Conservation (phyloP, 2,888 invertebrate species). For the Drosophila vallismaia region DNA sequence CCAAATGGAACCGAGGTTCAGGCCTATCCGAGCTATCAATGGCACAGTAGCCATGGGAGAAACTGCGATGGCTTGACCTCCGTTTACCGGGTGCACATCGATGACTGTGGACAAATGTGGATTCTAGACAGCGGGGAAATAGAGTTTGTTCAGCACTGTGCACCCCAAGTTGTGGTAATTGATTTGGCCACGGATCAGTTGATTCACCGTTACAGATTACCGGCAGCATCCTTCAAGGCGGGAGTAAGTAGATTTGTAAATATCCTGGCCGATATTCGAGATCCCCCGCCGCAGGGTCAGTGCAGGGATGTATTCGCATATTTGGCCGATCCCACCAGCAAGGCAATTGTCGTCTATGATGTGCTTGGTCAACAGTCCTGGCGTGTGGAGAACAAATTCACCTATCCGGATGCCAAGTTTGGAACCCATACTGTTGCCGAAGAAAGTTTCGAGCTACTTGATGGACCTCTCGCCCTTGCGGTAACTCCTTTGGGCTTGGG, state of each 20-base stretch:
- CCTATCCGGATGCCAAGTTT: constrained; percentile 85
- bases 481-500: constrained; percentile 84
- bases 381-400: constrained; percentile 86
- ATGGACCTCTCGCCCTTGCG: constrained; percentile 87
- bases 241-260: constrained; percentile 79
- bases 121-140: constrained; percentile 87
- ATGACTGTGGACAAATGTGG: constrained; percentile 87
- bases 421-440: constrained; percentile 86
- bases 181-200: constrained; percentile 87
- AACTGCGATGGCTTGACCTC: constrained; percentile 89
- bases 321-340: constrained; percentile 86
- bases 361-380: constrained; percentile 84
- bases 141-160: constrained; percentile 86
- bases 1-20: constrained; percentile 79
- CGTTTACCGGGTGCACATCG: constrained; percentile 89
- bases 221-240: constrained; percentile 58
- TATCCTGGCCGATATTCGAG: constrained; percentile 85
- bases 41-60: constrained; percentile 85
- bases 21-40: constrained; percentile 88
- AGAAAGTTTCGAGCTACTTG: constrained; percentile 87
- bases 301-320: constrained; percentile 87
- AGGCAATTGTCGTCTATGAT: constrained; percentile 87
- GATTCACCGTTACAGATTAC: constrained; percentile 81
- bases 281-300: constrained; percentile 76
- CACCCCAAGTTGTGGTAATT: constrained; percentile 89